Conservation (phyloP, 2,797 vertebrate genomes). For the Arrhamphus sclerolepis region DNA sequence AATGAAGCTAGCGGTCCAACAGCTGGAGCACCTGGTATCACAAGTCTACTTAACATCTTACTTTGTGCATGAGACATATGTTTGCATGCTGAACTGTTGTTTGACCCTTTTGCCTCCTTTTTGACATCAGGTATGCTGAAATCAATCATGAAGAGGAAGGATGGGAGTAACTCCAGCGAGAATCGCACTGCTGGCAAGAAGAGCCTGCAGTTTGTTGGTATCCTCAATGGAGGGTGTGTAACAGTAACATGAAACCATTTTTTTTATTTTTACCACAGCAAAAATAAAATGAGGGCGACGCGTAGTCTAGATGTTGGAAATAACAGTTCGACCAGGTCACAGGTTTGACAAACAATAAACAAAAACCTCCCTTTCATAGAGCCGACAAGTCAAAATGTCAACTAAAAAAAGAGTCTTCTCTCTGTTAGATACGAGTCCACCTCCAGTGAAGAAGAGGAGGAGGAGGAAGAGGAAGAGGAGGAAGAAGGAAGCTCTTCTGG, state of each 20-base stretch:
- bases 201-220: constrained; percentile 94
- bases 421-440: constrained; percentile 90
- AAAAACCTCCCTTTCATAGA: neutral
- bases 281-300: constrained; percentile 28
- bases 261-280: constrained; percentile 42
- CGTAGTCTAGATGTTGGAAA: constrained; percentile 6
- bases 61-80: neutral
- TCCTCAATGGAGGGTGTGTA: constrained; percentile 94
- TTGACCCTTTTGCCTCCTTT: constrained; percentile 15
- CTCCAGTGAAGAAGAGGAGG: constrained; percentile 82
- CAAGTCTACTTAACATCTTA: neutral
- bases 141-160: constrained; percentile 97
- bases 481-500: constrained; percentile 82
- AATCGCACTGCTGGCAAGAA: constrained; percentile 83
- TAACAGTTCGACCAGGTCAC: constrained; percentile 19
- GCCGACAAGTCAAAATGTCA: neutral
- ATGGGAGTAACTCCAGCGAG: constrained; percentile 75
- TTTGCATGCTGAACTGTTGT: constrained; percentile 15
- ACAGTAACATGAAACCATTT: constrained; percentile 56
- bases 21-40: too few species aligned
- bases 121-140: constrained; percentile 85
- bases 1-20: too few species aligned
- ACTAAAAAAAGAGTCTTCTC: neutral
- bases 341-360: constrained; percentile 14
- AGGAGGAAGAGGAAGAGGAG: constrained; percentile 79